phyloP scores from a whole-genome alignment of 2,113 vertebrate species.

The Micromys minutus region DNA sequence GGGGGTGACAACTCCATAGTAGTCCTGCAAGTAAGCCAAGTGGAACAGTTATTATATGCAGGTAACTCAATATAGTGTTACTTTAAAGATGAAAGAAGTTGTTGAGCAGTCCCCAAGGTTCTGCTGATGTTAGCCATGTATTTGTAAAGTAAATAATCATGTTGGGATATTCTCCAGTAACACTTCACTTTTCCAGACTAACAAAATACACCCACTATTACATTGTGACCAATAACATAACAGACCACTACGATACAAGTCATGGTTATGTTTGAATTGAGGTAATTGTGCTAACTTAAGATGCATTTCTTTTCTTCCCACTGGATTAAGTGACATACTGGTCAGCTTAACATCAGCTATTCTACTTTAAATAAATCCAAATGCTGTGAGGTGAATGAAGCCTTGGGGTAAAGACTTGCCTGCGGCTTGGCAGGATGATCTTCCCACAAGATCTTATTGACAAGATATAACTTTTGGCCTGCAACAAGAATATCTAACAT shows the following conservation, averaged over 20 bases:
- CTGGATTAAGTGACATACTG: conserved; percentile 51
- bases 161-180: conserved; percentile 18
- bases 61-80: conserved; percentile 32
- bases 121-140: background rate
- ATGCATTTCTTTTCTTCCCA: conserved; percentile 56
- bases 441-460: conserved; percentile 49
- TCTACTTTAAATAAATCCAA: conserved; percentile 61
- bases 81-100: conserved; percentile 47
- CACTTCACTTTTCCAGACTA: conserved; percentile 25
- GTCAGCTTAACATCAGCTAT: conserved; percentile 61
- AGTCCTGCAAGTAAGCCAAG: background rate
- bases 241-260: conserved; percentile 11
- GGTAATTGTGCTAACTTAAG: conserved; percentile 53
- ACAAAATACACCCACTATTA: conserved; percentile 29
- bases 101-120: conserved; percentile 1
- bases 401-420: conserved; percentile 33
- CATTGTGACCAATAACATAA: conserved; percentile 14
- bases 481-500: conserved; percentile 56
- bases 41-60: background rate
- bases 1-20: background rate
- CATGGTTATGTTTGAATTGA: conserved; percentile 7
- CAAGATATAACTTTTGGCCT: conserved; percentile 63
- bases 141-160: conserved; percentile 10
- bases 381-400: conserved; percentile 69
- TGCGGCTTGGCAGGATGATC: conserved; percentile 52